A percentile compares a stretch with the other conserved stretches of the same genome.
Conservation (phyloP, 1,140 invertebrate species). For the Rhagoletis zephyria region DNA sequence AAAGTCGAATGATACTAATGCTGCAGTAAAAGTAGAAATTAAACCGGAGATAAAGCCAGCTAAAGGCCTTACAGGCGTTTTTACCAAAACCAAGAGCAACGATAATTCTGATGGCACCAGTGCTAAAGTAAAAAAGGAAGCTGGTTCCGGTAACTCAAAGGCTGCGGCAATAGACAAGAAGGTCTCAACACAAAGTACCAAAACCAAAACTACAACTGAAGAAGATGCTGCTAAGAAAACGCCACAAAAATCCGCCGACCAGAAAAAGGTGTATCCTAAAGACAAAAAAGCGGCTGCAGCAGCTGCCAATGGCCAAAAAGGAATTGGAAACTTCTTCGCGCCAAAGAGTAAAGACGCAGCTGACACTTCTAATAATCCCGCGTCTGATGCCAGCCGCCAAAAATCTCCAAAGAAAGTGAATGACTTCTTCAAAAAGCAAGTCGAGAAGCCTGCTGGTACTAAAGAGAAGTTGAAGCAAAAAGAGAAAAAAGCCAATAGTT, state of each 20-base stretch:
- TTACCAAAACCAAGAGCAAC: constrained; percentile 12
- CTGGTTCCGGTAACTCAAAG: not conserved
- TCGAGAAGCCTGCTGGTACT: constrained; percentile 53
- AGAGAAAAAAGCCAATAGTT: constrained; percentile 60
- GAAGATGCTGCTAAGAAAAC: not conserved
- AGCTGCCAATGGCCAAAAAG: constrained; percentile 61
- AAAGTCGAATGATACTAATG: not conserved
- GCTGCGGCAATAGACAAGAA: not conserved
- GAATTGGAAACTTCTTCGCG: constrained; percentile 65
- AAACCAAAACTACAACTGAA: not conserved
- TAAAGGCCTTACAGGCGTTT: not conserved
- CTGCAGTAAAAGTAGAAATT: constrained; percentile 11
- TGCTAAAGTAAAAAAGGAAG: not conserved
- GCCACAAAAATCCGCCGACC: not conserved
- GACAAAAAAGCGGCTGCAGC: constrained; percentile 55
- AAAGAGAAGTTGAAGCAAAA: constrained; percentile 23
- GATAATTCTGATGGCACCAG: not conserved
- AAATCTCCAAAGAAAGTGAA: constrained; percentile 62
- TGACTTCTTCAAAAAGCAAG: constrained; percentile 67
- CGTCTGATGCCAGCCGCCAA: constrained; percentile 53
- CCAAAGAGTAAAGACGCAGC: constrained; percentile 55
- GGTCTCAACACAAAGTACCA: not conserved
- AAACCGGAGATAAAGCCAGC: constrained; percentile 13
- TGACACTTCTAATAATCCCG: constrained; percentile 59
- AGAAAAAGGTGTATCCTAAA: not conserved